Evolutionary conservation across 2,113 vertebrate genomes (phyloP).

Genomic region (Hippolais icterina): DNA sequence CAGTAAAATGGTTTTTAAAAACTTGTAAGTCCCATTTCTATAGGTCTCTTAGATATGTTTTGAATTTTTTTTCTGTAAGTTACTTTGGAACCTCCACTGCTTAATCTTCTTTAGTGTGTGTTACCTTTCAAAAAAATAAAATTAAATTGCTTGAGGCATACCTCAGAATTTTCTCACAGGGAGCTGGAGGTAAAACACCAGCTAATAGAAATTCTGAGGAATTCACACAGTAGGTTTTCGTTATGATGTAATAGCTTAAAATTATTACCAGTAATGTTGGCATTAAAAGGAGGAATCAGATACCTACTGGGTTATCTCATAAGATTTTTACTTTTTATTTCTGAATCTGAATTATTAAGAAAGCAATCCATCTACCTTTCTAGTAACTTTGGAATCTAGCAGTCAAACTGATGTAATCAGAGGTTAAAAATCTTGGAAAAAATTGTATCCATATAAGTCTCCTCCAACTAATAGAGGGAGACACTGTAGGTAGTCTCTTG

Average conservation of each 20-base stretch:
- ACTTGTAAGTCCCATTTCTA: not conserved
- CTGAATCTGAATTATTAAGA: not conserved
- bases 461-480: not conserved
- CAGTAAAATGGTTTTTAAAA: not conserved
- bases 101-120: not conserved
- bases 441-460: not conserved
- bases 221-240: not conserved
- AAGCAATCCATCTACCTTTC: not conserved
- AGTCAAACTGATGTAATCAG: not conserved
- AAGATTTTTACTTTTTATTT: not conserved
- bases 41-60: not conserved
- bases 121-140: not conserved
- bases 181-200: not conserved
- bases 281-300: not conserved
- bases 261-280: not conserved
- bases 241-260: not conserved
- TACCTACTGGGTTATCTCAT: not conserved
- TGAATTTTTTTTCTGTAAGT: accelerated
- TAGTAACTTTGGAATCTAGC: not conserved
- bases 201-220: not conserved
- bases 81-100: not conserved
- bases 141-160: not conserved
- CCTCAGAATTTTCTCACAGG: not conserved
- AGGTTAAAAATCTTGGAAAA: not conserved
- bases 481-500: not conserved